A percentile compares a stretch with the other conserved stretches of the same genome.
Conservation (phyloP, 2,888 invertebrate species). For the Chromoteleia sp. region DNA sequence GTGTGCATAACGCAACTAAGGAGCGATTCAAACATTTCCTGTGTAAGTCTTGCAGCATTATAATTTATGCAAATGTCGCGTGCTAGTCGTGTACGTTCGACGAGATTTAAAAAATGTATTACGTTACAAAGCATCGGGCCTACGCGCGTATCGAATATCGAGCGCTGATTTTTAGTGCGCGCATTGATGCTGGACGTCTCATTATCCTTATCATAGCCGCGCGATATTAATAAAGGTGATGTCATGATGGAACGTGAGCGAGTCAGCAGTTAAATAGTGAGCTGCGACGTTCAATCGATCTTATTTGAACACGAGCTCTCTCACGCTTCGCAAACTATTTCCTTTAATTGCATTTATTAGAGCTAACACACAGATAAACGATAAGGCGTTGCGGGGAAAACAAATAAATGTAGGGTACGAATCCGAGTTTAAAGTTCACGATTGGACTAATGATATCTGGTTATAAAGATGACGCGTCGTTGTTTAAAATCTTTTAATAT, state of each 20-base stretch:
- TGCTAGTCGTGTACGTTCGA: conserved; percentile 13
- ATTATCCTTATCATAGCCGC: conserved; percentile 65
- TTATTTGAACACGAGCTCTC: conserved; percentile 54
- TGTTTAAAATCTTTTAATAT: neutral
- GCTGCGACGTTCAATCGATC: conserved; percentile 51
- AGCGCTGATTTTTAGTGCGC: conserved; percentile 40
- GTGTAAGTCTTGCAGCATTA: conserved; percentile 11
- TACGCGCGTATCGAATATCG: conserved; percentile 32
- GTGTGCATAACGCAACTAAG: conserved; percentile 3
- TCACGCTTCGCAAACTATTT: conserved; percentile 50
- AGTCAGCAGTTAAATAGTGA: conserved; percentile 50
- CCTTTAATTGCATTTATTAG: conserved; percentile 61
- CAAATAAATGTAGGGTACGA: conserved; percentile 40
- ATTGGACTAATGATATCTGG: conserved; percentile 2
- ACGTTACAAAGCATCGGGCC: conserved; percentile 47
- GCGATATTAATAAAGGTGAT: conserved; percentile 68
- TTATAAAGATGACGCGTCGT: conserved; percentile 1
- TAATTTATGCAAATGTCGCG: conserved; percentile 55
- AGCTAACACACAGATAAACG: conserved; percentile 34
- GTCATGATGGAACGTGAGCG: conserved; percentile 62
- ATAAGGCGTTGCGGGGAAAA: conserved; percentile 22
- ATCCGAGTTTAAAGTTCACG: conserved; percentile 38
- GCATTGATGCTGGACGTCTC: conserved; percentile 61
- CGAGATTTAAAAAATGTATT: conserved; percentile 34
- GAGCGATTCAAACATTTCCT: conserved; percentile 50